These are phyloP conservation scores for Willowsia nigromaculata DNA, from an alignment of 2,888 invertebrate genomes.

Conservation along the genomic window DNA sequence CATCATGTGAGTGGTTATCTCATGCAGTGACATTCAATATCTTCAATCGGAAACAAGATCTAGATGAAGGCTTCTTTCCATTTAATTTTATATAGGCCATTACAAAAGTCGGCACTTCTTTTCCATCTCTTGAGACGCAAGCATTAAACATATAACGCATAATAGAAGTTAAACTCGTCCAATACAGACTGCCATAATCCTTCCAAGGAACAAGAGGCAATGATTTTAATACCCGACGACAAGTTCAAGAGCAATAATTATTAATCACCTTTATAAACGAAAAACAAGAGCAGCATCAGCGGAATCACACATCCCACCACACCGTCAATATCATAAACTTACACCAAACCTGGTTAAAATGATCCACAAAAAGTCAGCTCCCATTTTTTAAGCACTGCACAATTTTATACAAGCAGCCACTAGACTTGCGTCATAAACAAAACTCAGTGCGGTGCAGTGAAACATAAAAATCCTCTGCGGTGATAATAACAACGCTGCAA, in stretches of 20 bases:
- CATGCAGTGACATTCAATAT: constrained; percentile 65
- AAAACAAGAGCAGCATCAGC: neutral
- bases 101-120: constrained; percentile 49
- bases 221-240: constrained; percentile 67
- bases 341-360: neutral
- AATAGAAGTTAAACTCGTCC: neutral
- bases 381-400: neutral
- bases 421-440: neutral
- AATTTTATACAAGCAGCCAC: neutral
- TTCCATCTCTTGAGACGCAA: neutral
- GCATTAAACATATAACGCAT: neutral
- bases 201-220: constrained; percentile 28
- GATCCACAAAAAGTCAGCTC: constrained; percentile 16
- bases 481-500: neutral
- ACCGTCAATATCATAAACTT: constrained; percentile 11
- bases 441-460: neutral
- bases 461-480: neutral
- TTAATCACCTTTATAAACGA: constrained; percentile 57
- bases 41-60: constrained; percentile 57
- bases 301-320: constrained; percentile 17
- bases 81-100: constrained; percentile 22
- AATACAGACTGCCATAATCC: constrained; percentile 5
- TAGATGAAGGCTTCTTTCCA: constrained; percentile 25
- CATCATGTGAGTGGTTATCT: constrained; percentile 16
- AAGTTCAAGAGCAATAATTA: constrained; percentile 63